A percentile compares a stretch with the other conserved stretches of the same genome.
Evolutionary conservation across 2,888 invertebrate species (phyloP).

Genomic region (Sinodicranocentrus sp.): DNA sequence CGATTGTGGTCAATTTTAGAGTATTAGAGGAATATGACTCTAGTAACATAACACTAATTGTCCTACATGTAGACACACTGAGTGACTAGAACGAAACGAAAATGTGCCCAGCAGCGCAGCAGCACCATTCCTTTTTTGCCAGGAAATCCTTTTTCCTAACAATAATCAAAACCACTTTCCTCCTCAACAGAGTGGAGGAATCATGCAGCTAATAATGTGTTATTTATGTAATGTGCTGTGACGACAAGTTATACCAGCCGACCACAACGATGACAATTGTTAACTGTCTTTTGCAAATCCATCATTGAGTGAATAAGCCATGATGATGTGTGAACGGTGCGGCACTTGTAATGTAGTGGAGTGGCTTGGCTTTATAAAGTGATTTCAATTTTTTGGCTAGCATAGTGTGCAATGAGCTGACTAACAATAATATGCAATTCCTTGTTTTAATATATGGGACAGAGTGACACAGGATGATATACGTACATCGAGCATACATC

Average conservation of each 20-base stretch:
- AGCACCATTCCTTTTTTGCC: not conserved
- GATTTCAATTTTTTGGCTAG: not conserved
- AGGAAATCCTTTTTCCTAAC: slow-evolving; percentile 55
- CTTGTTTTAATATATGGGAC: slow-evolving; percentile 13
- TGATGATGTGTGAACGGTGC: not conserved
- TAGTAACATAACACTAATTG: not conserved
- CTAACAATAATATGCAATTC: not conserved
- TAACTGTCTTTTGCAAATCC: slow-evolving; percentile 12
- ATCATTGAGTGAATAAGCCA: not conserved
- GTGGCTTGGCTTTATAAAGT: too few relatives aligned
- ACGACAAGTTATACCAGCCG: slow-evolving; percentile 2
- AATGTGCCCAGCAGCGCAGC: slow-evolving; percentile 6
- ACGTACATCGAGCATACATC: not conserved
- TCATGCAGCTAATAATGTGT: slow-evolving; percentile 19
- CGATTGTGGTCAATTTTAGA: slow-evolving; percentile 35
- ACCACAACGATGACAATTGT: slow-evolving; percentile 7
- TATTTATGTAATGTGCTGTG: slow-evolving; percentile 29
- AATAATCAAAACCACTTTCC: slow-evolving; percentile 44
- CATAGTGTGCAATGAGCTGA: not conserved
- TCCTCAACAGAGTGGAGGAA: slow-evolving; percentile 39
- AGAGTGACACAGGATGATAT: not conserved
- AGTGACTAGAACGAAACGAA: slow-evolving; percentile 1
- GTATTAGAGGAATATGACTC: not conserved
- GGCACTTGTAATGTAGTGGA: not conserved
- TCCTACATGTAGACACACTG: not conserved